Conservation (phyloP, 2,888 invertebrate species). For the Drosophila infuscata region DNA sequence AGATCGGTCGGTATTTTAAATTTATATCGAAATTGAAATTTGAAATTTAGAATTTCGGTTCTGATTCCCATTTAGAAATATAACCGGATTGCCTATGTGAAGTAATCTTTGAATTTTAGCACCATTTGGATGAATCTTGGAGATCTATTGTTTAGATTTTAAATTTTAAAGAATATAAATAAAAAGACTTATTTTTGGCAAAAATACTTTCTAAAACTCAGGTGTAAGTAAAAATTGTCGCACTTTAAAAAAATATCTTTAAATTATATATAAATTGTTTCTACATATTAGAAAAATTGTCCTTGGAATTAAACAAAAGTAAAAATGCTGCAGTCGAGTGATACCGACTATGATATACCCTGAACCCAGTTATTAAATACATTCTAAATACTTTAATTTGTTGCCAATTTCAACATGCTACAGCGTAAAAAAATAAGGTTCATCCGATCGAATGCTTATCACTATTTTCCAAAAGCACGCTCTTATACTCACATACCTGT, state of each 20-base stretch:
- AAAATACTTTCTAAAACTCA: not conserved
- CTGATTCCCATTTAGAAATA: not conserved
- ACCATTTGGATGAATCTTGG: too few relatives aligned
- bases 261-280: not conserved
- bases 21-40: not conserved
- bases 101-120: not conserved
- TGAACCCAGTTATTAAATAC: not conserved
- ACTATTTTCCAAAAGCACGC: not conserved
- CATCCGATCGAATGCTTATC: too few relatives aligned
- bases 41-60: not conserved
- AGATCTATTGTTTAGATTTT: too few relatives aligned
- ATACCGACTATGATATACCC: not conserved
- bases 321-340: not conserved
- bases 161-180: not conserved
- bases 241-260: not conserved
- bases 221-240: rapidly evolving
- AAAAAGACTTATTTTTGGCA: not conserved
- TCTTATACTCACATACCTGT: not conserved
- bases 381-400: not conserved
- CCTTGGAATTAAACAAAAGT: not conserved
- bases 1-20: not conserved
- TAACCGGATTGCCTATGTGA: rapidly evolving
- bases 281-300: rapidly evolving
- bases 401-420: not conserved
- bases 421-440: too few relatives aligned